phyloP scores from a whole-genome alignment of 2,888 invertebrate genomes.

The Dynastes grantii region DNA sequence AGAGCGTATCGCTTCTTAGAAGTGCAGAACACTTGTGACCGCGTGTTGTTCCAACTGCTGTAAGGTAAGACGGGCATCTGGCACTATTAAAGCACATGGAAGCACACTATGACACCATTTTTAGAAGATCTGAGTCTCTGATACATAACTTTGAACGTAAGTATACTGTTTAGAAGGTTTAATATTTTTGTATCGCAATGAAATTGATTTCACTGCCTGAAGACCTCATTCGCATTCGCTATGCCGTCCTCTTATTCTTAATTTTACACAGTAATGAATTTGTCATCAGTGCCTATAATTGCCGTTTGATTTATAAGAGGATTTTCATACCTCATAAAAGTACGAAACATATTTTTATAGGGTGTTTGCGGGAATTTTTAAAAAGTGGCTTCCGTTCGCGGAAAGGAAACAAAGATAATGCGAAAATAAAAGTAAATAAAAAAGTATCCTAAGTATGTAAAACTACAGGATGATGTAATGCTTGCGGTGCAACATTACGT shows the following conservation, averaged over 20 bases:
- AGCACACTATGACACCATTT: neutral
- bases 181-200: too few species aligned
- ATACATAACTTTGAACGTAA: too few species aligned
- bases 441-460: too few species aligned
- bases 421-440: too few species aligned
- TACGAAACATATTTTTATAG: neutral
- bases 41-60: neutral
- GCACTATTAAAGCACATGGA: slow-evolving; percentile 3
- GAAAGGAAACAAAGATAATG: too few species aligned
- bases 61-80: slow-evolving; percentile 17
- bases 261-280: slow-evolving; percentile 15
- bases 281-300: slow-evolving; percentile 16
- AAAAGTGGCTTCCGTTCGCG: neutral
- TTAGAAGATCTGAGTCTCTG: neutral
- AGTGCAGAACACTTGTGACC: neutral
- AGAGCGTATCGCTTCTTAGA: slow-evolving; percentile 6
- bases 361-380: too few species aligned
- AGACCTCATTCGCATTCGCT: too few species aligned
- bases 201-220: too few species aligned
- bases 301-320: neutral
- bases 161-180: neutral
- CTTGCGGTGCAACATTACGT: too few species aligned
- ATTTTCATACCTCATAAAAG: slow-evolving; percentile 10
- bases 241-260: neutral
- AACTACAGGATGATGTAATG: too few species aligned